phyloP scores from a whole-genome alignment of 2,888 invertebrate species.

The Leucophora obtusa region DNA sequence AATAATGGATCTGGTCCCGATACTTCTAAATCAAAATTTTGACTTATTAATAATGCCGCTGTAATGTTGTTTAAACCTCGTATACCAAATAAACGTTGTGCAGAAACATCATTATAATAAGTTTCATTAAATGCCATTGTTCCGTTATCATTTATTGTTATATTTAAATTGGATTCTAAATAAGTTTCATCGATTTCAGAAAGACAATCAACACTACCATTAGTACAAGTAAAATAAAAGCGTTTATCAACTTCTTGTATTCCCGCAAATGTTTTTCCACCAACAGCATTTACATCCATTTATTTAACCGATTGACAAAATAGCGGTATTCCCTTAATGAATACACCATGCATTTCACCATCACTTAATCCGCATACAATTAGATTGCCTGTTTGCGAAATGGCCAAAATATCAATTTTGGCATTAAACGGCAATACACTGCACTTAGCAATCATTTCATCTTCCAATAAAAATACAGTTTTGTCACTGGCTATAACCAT shows the following conservation, averaged over 20 bases:
- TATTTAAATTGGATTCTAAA: conserved; percentile 69
- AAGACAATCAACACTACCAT: conserved; percentile 75
- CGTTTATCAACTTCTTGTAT: conserved; percentile 70
- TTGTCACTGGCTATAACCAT: conserved; percentile 76
- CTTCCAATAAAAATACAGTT: conserved; percentile 74
- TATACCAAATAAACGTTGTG: conserved; percentile 68
- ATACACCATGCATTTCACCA: conserved; percentile 77
- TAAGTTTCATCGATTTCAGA: conserved; percentile 74
- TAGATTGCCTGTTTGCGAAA: conserved; percentile 75
- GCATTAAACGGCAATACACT: conserved; percentile 73
- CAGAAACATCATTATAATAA: conserved; percentile 70
- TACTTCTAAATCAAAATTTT: conserved; percentile 31
- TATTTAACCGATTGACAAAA: conserved; percentile 73
- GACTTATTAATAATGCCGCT: conserved; percentile 63
- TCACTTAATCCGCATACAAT: conserved; percentile 75
- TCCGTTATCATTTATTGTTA: conserved; percentile 72
- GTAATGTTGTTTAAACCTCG: conserved; percentile 66
- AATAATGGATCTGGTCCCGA: conserved; percentile 45
- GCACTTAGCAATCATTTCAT: conserved; percentile 75
- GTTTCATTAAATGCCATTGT: conserved; percentile 69
- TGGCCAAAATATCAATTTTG: conserved; percentile 73
- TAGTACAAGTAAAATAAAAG: conserved; percentile 73
- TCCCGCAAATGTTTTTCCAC: conserved; percentile 70
- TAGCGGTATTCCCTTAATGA: conserved; percentile 74
- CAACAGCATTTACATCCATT: conserved; percentile 71